Conservation (phyloP, 2,113 vertebrate genomes). For the Pungitius pungitius region DNA sequence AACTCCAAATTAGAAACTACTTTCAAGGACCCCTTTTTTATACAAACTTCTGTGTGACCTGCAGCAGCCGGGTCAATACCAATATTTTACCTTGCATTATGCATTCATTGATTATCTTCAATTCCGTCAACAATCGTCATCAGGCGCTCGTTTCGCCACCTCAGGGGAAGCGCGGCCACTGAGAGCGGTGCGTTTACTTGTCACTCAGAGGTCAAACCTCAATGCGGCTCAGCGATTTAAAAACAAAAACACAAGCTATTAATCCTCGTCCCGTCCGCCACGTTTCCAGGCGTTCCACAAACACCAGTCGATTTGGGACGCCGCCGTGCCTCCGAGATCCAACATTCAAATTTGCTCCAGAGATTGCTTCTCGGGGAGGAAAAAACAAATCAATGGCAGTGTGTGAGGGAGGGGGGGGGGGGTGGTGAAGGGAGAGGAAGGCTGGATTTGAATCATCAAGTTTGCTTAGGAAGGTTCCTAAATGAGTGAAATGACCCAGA, state of each 20-base stretch:
- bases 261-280: constrained; percentile 32
- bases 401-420: too few species aligned
- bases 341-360: constrained; percentile 41
- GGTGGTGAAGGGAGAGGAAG: too few species aligned
- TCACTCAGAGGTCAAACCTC: constrained; percentile 35
- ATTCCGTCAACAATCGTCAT: neutral
- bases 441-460: too few species aligned
- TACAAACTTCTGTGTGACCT: neutral
- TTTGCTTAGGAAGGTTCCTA: too few species aligned
- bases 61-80: neutral
- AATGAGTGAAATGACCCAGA: too few species aligned
- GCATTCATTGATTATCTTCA: neutral
- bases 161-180: neutral
- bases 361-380: constrained; percentile 31
- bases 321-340: neutral
- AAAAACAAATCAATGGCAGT: constrained; percentile 49
- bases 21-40: neutral
- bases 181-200: constrained; percentile 17
- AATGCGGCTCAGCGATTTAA: constrained; percentile 19
- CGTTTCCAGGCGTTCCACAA: constrained; percentile 42
- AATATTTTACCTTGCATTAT: neutral
- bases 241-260: constrained; percentile 13
- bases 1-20: neutral
- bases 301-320: constrained; percentile 21
- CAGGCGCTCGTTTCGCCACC: neutral